These are phyloP conservation scores for Myotis davidii DNA, from an alignment of 2,113 vertebrate species.

Conservation along the genomic window DNA sequence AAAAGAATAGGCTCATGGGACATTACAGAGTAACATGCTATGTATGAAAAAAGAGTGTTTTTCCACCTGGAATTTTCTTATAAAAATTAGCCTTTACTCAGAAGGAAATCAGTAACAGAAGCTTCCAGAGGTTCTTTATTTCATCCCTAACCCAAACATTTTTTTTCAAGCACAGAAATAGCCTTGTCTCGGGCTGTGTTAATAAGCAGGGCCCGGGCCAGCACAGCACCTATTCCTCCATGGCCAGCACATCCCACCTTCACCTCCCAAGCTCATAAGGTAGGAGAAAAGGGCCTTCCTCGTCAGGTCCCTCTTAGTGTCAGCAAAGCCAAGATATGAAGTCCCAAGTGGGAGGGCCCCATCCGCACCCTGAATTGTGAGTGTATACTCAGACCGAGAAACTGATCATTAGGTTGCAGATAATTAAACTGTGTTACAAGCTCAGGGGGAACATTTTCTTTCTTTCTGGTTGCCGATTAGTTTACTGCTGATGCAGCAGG, in stretches of 20 bases:
- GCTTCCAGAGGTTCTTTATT: neutral
- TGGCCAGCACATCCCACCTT: neutral
- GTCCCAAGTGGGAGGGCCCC: neutral
- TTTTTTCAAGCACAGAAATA: neutral
- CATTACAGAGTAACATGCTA: neutral
- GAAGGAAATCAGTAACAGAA: neutral
- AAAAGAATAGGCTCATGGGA: neutral
- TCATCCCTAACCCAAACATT: neutral
- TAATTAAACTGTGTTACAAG: neutral
- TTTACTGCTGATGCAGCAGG: neutral
- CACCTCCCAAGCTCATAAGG: neutral
- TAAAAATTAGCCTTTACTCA: constrained; percentile 19
- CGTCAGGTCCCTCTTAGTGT: neutral
- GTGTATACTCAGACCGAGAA: neutral
- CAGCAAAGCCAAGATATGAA: neutral
- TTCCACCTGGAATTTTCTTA: neutral
- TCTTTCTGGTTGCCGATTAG: neutral
- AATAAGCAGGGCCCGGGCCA: accelerated
- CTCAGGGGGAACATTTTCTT: neutral
- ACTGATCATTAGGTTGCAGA: neutral
- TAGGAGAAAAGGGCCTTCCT: neutral
- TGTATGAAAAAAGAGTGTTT: neutral
- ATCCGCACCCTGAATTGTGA: neutral
- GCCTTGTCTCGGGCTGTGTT: neutral
- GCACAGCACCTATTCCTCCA: neutral